phyloP scores from a whole-genome alignment of 2,888 invertebrate genomes.

The Ormyrus pomaceus region DNA sequence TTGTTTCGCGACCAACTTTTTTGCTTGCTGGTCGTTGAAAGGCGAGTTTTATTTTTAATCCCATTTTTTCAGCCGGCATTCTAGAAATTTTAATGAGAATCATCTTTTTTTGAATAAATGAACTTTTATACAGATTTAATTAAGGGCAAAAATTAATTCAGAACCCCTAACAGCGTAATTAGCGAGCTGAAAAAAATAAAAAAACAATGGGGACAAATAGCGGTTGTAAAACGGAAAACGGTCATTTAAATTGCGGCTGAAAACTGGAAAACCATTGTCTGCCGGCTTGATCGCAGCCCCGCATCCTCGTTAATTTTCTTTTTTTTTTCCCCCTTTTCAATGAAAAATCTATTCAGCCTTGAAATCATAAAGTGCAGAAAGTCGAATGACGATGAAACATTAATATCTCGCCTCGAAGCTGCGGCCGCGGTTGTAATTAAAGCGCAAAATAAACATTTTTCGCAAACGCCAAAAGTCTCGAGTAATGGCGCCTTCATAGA shows the following conservation, averaged over 20 bases:
- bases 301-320: conserved; percentile 26
- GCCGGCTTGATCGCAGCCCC: background rate
- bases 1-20: too few relatives aligned
- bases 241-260: conserved; percentile 22
- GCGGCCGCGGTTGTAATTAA: too few relatives aligned
- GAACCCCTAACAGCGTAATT: conserved; percentile 2
- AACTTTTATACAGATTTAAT: background rate
- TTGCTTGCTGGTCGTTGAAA: too few relatives aligned
- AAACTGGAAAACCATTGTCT: conserved; percentile 37
- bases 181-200: conserved; percentile 6
- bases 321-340: background rate
- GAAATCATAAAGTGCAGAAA: too few relatives aligned
- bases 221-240: conserved; percentile 15
- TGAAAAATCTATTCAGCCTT: background rate
- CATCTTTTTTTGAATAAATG: too few relatives aligned
- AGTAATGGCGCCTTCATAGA: too few relatives aligned
- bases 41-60: too few relatives aligned
- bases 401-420: background rate
- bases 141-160: conserved; percentile 19
- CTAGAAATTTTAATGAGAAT: too few relatives aligned
- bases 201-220: conserved; percentile 25
- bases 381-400: background rate
- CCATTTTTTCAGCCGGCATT: too few relatives aligned
- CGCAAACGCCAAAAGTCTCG: too few relatives aligned
- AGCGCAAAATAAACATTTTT: too few relatives aligned